A percentile compares a stretch with the other conserved stretches of the same genome.
Conservation (phyloP, 2,113 vertebrate species). For the Odocoileus hemionus region DNA sequence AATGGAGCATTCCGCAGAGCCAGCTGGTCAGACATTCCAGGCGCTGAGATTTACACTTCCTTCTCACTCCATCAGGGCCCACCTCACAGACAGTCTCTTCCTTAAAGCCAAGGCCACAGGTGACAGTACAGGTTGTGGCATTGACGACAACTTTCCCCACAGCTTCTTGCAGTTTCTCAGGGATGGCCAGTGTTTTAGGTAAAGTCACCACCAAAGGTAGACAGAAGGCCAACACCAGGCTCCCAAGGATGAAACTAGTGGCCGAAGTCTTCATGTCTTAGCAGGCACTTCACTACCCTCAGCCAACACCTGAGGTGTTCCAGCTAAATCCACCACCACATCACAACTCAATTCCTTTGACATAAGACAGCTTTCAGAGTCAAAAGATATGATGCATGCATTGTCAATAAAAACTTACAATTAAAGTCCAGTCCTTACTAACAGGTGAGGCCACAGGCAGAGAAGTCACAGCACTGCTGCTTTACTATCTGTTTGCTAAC, state of each 20-base stretch:
- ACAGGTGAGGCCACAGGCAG: not conserved
- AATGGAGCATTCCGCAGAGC: slow-evolving; percentile 86
- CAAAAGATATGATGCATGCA: not conserved
- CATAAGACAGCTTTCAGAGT: not conserved
- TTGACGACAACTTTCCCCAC: slow-evolving; percentile 61
- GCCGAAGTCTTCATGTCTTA: not conserved
- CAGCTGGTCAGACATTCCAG: slow-evolving; percentile 80
- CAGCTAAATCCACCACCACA: not conserved
- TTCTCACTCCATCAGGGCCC: not conserved
- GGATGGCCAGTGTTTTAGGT: slow-evolving; percentile 47
- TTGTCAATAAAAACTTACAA: not conserved
- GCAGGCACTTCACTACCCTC: not conserved
- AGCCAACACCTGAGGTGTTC: not conserved
- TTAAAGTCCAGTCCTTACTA: not conserved
- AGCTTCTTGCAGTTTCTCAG: slow-evolving; percentile 31
- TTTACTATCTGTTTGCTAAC: not conserved
- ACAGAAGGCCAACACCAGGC: not conserved
- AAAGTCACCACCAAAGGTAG: not conserved
- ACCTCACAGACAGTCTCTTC: slow-evolving; percentile 82
- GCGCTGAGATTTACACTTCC: slow-evolving; percentile 64
- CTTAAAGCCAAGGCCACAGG: slow-evolving; percentile 88
- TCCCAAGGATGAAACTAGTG: rapidly evolving
- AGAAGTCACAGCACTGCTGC: not conserved
- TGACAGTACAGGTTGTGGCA: slow-evolving; percentile 85
- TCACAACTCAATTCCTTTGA: not conserved